phyloP scores from a whole-genome alignment of 2,113 vertebrate genomes.

The Antechinus flavipes region DNA sequence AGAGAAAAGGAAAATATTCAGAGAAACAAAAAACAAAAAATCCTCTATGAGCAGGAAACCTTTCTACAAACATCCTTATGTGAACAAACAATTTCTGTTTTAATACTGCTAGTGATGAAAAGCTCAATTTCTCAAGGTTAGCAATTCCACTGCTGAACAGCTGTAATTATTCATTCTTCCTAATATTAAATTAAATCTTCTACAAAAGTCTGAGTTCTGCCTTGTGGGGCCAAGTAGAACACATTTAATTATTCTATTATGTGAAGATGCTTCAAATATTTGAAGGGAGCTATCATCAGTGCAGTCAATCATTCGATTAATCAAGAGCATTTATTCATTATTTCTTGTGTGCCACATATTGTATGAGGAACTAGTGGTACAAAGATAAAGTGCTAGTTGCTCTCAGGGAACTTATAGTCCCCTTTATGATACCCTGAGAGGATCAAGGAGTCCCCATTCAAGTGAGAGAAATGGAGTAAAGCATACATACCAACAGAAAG shows the following conservation, averaged over 20 bases:
- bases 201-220: not conserved
- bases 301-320: not conserved
- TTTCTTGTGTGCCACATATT: not conserved
- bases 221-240: not conserved
- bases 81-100: not conserved
- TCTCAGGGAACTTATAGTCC: not conserved
- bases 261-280: not conserved
- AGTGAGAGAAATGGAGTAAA: slow-evolving; percentile 14
- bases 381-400: not conserved
- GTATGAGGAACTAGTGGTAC: not conserved
- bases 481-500: slow-evolving; percentile 94
- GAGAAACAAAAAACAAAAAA: not conserved
- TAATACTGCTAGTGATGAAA: not conserved
- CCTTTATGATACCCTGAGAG: not conserved
- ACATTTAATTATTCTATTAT: not conserved
- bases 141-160: not conserved
- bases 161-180: not conserved
- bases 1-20: not conserved
- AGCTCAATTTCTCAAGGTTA: not conserved
- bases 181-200: not conserved
- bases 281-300: not conserved
- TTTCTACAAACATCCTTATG: not conserved
- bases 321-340: not conserved
- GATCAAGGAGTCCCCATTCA: not conserved
- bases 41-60: not conserved